A percentile compares a stretch with the other conserved stretches of the same genome.
Conservation (phyloP, 2,797 vertebrate genomes). For the Acanthurus leucopareius region DNA sequence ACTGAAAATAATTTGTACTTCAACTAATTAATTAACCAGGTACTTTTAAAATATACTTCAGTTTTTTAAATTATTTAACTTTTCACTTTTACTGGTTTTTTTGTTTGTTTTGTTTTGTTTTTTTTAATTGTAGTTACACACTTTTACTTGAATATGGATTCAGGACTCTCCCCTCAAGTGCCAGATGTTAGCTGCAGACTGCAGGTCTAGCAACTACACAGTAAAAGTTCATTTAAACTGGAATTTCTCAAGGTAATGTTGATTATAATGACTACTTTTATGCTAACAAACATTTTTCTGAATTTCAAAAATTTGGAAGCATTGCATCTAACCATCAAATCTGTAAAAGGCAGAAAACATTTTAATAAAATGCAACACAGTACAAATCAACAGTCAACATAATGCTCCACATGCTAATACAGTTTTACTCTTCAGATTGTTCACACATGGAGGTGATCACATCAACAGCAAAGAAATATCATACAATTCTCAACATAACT, state of each 20-base stretch:
- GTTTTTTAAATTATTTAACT: no score
- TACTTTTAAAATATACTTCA: no score
- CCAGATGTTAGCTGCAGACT: no score
- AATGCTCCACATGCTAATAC: conserved; percentile 56
- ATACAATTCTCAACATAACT: conserved; percentile 44
- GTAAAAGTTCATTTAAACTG: background rate
- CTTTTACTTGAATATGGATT: no score
- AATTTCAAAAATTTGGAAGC: background rate
- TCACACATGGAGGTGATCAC: conserved; percentile 45
- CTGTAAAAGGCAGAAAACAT: conserved; percentile 61
- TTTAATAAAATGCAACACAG: conserved; percentile 75
- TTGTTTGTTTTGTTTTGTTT: no score
- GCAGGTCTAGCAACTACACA: background rate
- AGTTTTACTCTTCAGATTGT: conserved; percentile 31
- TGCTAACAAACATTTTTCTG: background rate
- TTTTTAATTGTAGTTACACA: no score
- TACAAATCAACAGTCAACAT: conserved; percentile 60
- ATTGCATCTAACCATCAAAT: background rate
- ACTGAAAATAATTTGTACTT: no score
- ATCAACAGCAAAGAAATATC: conserved; percentile 43
- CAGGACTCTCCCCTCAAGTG: no score
- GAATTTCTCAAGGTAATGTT: background rate
- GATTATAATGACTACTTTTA: background rate
- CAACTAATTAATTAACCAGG: no score
- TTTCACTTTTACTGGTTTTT: no score